phyloP scores from a whole-genome alignment of 2,888 invertebrate genomes.

The Dicyrtomina minuta region DNA sequence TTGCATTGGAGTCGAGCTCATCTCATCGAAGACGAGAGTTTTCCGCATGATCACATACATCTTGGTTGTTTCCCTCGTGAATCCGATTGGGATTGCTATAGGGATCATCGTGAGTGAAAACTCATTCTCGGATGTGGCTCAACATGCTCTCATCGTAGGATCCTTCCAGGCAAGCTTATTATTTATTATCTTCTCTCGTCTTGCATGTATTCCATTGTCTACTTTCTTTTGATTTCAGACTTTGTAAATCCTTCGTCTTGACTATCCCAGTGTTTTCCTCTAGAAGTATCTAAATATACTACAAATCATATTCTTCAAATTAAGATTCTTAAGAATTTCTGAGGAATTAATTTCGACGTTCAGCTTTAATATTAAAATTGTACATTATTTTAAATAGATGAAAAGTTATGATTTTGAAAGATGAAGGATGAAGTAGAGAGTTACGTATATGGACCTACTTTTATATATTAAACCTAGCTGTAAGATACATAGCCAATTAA shows the following conservation, averaged over 20 bases:
- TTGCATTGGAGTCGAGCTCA: constrained; percentile 61
- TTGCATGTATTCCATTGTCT: not conserved
- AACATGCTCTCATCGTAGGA: constrained; percentile 57
- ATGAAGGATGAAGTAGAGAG: too few species aligned
- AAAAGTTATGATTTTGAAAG: too few species aligned
- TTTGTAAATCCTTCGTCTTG: not conserved
- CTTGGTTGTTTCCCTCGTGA: constrained; percentile 59
- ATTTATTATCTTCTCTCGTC: not conserved
- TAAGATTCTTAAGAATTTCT: too few species aligned
- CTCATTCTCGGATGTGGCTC: constrained; percentile 56
- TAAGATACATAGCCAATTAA: too few species aligned
- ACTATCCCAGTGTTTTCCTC: too few species aligned
- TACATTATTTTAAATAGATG: too few species aligned
- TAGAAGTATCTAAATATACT: too few species aligned
- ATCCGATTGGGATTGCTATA: constrained; percentile 60
- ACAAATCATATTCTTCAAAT: too few species aligned
- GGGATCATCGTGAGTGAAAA: constrained; percentile 59
- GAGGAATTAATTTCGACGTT: too few species aligned
- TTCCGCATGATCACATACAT: constrained; percentile 58
- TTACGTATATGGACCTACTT: too few species aligned
- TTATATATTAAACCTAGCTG: too few species aligned
- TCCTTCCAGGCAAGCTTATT: constrained; percentile 50
- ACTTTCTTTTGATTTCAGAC: not conserved
- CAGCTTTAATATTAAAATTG: too few species aligned
- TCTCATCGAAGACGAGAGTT: constrained; percentile 58